Conservation (phyloP, 23 tunicate genomes). For the Ascidia mentula region DNA sequence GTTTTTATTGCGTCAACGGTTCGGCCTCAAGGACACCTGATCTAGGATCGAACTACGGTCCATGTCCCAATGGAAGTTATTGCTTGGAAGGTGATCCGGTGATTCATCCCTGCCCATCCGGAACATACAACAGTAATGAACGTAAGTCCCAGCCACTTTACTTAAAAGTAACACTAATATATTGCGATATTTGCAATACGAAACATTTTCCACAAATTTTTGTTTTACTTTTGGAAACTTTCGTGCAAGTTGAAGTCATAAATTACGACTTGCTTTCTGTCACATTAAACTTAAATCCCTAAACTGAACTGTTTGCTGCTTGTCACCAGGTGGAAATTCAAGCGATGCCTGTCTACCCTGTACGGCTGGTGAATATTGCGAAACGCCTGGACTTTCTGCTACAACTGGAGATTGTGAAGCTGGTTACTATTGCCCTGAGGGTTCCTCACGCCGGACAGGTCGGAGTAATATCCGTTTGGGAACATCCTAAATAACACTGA, state of each 20-base stretch:
- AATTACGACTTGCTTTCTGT: not conserved
- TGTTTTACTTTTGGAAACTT: too few species aligned
- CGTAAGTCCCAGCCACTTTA: too few species aligned
- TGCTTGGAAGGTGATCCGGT: slow-evolving; percentile 43
- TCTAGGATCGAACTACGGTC: slow-evolving; percentile 44
- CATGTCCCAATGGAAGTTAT: slow-evolving; percentile 72
- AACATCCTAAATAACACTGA: too few species aligned
- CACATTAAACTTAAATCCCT: too few species aligned
- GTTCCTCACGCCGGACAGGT: slow-evolving; percentile 65
- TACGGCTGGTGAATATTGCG: slow-evolving; percentile 71
- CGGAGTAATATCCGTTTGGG: too few species aligned
- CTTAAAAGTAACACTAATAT: too few species aligned
- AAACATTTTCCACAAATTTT: too few species aligned
- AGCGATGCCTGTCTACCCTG: slow-evolving; percentile 55
- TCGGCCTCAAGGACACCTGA: slow-evolving; percentile 45
- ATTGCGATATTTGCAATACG: too few species aligned
- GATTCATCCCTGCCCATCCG: slow-evolving; percentile 55
- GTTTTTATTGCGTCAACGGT: slow-evolving; percentile 63
- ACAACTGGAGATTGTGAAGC: slow-evolving; percentile 72
- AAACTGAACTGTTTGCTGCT: too few species aligned
- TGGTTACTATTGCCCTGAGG: slow-evolving; percentile 86
- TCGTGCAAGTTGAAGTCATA: not conserved
- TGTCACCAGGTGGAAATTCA: slow-evolving; percentile 45
- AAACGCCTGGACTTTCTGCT: slow-evolving; percentile 18
- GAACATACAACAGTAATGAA: slow-evolving; percentile 57